Evolutionary conservation across 2,888 invertebrate genomes (phyloP), one percentile per base, ranked within the genome.

Genomic region (Ennomos fuscantarius): DNA sequence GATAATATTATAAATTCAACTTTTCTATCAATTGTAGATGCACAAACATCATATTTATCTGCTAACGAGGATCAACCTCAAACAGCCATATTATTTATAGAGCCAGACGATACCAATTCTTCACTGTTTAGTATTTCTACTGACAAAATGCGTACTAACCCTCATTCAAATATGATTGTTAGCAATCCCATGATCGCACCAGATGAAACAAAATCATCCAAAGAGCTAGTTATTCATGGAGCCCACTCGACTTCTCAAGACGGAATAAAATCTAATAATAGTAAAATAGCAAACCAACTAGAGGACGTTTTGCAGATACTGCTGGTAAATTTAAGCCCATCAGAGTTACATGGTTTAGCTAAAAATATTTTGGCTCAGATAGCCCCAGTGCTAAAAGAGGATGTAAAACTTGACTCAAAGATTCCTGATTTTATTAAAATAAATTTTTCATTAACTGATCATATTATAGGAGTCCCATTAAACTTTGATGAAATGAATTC

Each of bases 321-420:
- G 35, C 6, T 35, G 13, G 33, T 10, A 15, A 12, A 12, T 32
- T 32, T 33, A 34, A 47, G 5, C 12, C n/a, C 51, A 37, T 46
- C 31, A 32, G 53, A 58, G 24, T 9, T 58, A 32, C 48, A 10
- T 12, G n/a, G 45, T 41, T 6, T 53, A 9, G 48, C 44, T 39
- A 43, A 49, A 44, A 12, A 40, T 5, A 35, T 58, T 3, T 45
- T 58, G 31, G 15, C 12, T 24, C 12, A 32, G 35, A 11, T 52
- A 44, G 47, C 13, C 9, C 41, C 52, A 9, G n/a, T 52, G 9
- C 13, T 52, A 13, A 24, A 39, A 39, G 47, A 58, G 34, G 36
- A 15, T 12, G 9, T 9, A 2, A 15, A 11, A 6, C 9, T 13
- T 1, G 35, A 36, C 13, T 10, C 44, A 15, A 9, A 15, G 6